Percentiles rank a stretch among this genome's conserved stretches.
Evolutionary conservation across 2,113 vertebrate genomes (phyloP).

Genomic region (Trichechus manatus): DNA sequence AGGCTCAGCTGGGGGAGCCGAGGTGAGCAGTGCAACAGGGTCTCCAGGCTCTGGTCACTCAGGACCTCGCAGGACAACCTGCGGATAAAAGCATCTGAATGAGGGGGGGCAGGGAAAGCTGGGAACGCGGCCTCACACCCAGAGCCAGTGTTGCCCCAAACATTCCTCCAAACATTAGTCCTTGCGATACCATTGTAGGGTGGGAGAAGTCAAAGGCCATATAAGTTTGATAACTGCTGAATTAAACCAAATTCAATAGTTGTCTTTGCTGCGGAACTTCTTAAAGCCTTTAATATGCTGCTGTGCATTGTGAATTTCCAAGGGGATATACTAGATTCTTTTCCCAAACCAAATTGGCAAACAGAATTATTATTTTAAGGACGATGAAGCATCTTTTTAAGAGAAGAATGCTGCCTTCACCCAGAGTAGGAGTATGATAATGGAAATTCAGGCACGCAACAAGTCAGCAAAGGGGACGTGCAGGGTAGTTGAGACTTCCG

Average conservation of each 20-base stretch:
- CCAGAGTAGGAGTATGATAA: fast-evolving
- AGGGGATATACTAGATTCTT: neutral
- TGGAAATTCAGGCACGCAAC: neutral
- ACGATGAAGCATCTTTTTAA: too few relatives aligned
- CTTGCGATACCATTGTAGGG: neutral
- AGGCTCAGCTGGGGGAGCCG: slow-evolving; percentile 85
- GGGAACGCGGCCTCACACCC: neutral
- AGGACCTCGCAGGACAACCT: slow-evolving; percentile 90
- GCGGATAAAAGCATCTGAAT: slow-evolving; percentile 65
- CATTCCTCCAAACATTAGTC: neutral
- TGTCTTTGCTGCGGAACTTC: neutral
- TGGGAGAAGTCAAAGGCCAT: neutral
- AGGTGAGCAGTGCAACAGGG: slow-evolving; percentile 87
- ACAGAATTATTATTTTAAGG: neutral
- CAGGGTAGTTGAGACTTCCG: neutral
- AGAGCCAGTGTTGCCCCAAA: too few relatives aligned
- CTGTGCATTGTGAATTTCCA: neutral
- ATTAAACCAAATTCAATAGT: neutral
- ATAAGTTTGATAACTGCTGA: neutral
- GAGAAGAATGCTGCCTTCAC: neutral
- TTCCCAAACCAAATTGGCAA: neutral
- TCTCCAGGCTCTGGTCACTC: slow-evolving; percentile 86
- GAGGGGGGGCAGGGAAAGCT: neutral
- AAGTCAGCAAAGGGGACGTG: fast-evolving
- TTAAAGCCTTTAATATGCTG: neutral